Percentiles rank a stretch among this genome's conserved stretches.
Conservation (phyloP, 1,140 invertebrate genomes). For the Drosophila bipectinata region DNA sequence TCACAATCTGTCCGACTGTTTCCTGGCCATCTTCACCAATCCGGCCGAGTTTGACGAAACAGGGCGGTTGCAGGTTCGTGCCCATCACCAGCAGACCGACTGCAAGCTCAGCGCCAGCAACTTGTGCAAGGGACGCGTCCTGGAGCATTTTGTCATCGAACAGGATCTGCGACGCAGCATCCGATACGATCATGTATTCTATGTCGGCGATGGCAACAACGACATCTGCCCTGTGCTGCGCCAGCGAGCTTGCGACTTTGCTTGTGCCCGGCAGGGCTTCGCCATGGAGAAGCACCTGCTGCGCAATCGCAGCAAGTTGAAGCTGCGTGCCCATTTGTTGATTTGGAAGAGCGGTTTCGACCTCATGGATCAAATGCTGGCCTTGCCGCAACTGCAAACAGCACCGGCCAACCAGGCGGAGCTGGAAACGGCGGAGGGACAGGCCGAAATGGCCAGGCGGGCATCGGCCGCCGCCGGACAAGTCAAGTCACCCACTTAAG, state of each 20-base stretch:
- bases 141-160: conserved; percentile 87
- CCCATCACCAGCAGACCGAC: conserved; percentile 89
- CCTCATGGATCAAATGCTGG: conserved; percentile 82
- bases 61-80: conserved; percentile 87
- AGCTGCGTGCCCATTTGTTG: conserved; percentile 83
- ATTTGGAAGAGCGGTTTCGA: conserved; percentile 85
- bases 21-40: conserved; percentile 90
- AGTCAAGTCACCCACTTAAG: conserved; percentile 27
- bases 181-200: conserved; percentile 87
- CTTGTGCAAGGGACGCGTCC: conserved; percentile 91
- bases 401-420: neutral
- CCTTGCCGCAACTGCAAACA: conserved; percentile 53
- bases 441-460: conserved; percentile 43
- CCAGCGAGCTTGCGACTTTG: conserved; percentile 87
- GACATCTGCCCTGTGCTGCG: conserved; percentile 91
- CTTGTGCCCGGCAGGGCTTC: conserved; percentile 88
- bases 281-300: conserved; percentile 71
- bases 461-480: conserved; percentile 51
- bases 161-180: conserved; percentile 84
- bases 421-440: neutral
- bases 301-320: conserved; percentile 71
- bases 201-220: conserved; percentile 91
- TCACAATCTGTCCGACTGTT: conserved; percentile 85
- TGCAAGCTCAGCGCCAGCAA: conserved; percentile 90
- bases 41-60: conserved; percentile 87